These are phyloP conservation scores for Pseudochirops cupreus DNA, from an alignment of 2,797 vertebrate species.

Conservation along the genomic window DNA sequence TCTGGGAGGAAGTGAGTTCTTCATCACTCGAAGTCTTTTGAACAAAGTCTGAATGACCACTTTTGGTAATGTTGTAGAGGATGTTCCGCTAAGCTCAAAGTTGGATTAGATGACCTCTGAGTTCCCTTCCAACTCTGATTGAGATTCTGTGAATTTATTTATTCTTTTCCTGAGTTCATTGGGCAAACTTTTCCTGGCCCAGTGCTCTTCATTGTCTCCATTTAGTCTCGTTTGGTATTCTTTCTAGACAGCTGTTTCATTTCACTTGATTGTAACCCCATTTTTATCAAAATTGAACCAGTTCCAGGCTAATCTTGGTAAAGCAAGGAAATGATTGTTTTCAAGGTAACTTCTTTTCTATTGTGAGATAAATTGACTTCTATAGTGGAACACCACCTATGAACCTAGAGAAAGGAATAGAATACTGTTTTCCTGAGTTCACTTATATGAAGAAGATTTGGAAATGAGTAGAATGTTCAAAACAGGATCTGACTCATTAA, in stretches of 20 bases:
- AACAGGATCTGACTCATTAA: neutral
- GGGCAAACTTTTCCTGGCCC: neutral
- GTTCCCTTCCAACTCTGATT: neutral
- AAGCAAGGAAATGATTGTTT: neutral
- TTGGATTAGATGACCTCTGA: neutral
- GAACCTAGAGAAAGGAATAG: too few relatives aligned
- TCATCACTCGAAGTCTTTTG: neutral
- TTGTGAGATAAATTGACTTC: neutral
- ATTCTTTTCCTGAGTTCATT: neutral
- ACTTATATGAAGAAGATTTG: neutral
- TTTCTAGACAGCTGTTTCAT: neutral
- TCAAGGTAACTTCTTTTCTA: neutral
- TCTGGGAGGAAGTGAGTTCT: neutral
- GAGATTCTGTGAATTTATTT: constrained; percentile 1
- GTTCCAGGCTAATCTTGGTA: neutral
- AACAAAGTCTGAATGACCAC: neutral
- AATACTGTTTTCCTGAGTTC: neutral
- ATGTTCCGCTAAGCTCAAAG: neutral
- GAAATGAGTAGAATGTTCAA: neutral
- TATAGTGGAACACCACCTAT: neutral
- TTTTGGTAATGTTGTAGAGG: constrained; percentile 8
- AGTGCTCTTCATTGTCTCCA: neutral
- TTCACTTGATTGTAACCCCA: neutral
- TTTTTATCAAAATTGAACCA: neutral
- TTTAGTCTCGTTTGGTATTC: neutral